Base-by-base conservation (phyloP, 2,797 vertebrate species). In the Peromyscus eremicus region DNA sequence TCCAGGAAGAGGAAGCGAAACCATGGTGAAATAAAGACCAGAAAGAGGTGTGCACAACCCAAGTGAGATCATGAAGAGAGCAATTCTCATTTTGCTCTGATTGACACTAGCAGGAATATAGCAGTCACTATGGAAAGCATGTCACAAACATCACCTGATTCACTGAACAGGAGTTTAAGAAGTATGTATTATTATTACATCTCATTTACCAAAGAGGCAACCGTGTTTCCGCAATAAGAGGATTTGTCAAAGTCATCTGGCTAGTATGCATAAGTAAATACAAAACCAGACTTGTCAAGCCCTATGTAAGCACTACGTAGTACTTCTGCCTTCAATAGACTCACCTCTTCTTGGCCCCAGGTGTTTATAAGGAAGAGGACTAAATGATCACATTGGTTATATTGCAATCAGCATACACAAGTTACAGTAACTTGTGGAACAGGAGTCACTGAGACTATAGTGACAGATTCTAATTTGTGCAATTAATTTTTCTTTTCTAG, bases 1-100 rank as follows among this genome's bases (percentile, higher is more conserved):
- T 87, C 37, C 57, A 96, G 34, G 64, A 94, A 94, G 32, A 89
- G 88, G 81, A 93, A 94, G 37, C 37, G 52, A 96, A 96, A 92
- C 87, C n/a, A 37, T 49, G 57, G n/a, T 92, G 37, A 77, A 95
- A 92, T 91, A 40, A 64, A 84, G 32, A 92, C 68, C 92, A 77
- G 29, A 64, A 94, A 79, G 70, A 92, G 52, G 43, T 89, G n/a
- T 43, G 32, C 21, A 75, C 46, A 64, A 37, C n/a, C 46, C 46
- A 93, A 46, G 40, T 79, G 71, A 90, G 46, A 64, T 49, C 89
- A 62, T 34, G n/a, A 97, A 29, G 32, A 71, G 5, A 32, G 16
- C 77, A 79, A 97, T 79, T 55, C 12, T 90, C 82, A 83, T 95
- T 4, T 97, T 82, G 86, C 81, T 94, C 94, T 89, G 62, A 75